These are phyloP conservation scores for Echinops telfairi DNA, from an alignment of 2,113 vertebrate genomes.

Conservation along the genomic window DNA sequence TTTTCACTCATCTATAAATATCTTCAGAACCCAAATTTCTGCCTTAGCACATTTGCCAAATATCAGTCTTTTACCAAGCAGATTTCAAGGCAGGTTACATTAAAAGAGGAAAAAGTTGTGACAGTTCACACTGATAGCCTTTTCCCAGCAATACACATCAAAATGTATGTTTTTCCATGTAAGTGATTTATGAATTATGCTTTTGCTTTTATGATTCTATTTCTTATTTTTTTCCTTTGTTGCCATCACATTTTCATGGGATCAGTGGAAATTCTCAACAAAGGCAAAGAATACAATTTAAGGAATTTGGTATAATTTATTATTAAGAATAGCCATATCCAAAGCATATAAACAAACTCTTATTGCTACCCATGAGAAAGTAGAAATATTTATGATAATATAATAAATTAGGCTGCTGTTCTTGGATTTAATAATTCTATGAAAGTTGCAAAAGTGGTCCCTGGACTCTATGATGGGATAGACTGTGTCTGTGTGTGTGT, in stretches of 20 bases:
- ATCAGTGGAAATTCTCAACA: constrained; percentile 83
- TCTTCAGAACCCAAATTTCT: constrained; percentile 55
- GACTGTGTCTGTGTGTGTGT: neutral
- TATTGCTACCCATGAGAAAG: neutral
- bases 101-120: constrained; percentile 20
- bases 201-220: neutral
- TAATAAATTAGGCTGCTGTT: neutral
- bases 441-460: neutral
- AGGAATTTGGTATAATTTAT: constrained; percentile 49
- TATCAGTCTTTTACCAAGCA: neutral
- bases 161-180: constrained; percentile 29
- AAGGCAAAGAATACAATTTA: constrained; percentile 52
- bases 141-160: constrained; percentile 16
- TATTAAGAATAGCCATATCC: constrained; percentile 29
- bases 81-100: neutral
- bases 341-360: neutral
- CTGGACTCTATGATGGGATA: neutral
- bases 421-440: constrained; percentile 40
- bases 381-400: constrained; percentile 48
- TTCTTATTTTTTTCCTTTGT: constrained; percentile 6
- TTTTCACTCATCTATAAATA: constrained; percentile 40
- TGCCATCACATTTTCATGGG: constrained; percentile 80
- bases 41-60: constrained; percentile 8
- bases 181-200: constrained; percentile 59
- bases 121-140: neutral